These are phyloP conservation scores for Seriola quinqueradiata DNA, from an alignment of 2,113 vertebrate genomes.

Conservation along the genomic window DNA sequence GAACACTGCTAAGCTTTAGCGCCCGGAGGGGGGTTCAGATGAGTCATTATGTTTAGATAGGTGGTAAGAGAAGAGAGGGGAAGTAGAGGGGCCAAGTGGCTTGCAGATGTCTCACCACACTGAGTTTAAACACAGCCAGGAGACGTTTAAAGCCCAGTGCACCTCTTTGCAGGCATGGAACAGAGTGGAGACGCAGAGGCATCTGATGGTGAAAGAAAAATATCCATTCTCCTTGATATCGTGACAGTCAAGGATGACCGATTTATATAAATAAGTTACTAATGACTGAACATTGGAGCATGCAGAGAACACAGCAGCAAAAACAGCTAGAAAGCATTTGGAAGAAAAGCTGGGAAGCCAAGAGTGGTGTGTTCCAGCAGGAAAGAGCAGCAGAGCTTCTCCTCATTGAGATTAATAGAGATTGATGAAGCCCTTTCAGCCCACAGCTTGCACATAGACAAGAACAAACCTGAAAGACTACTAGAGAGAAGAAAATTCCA, in stretches of 20 bases:
- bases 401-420: constrained; percentile 42
- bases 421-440: constrained; percentile 30
- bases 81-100: constrained; percentile 59
- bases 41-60: constrained; percentile 64
- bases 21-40: constrained; percentile 44
- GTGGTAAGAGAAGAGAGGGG: constrained; percentile 48
- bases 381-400: constrained; percentile 55
- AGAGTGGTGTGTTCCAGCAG: constrained; percentile 44
- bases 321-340: constrained; percentile 31
- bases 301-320: constrained; percentile 32
- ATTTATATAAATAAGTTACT: neutral
- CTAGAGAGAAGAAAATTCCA: constrained; percentile 32
- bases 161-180: constrained; percentile 37
- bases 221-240: constrained; percentile 13
- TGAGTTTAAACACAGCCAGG: constrained; percentile 56
- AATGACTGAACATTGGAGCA: constrained; percentile 30
- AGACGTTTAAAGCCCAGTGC: constrained; percentile 47
- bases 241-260: constrained; percentile 26
- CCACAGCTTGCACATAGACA: constrained; percentile 11
- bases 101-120: constrained; percentile 48
- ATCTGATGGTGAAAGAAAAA: constrained; percentile 38
- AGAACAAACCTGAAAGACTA: constrained; percentile 11
- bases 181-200: constrained; percentile 30
- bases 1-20: constrained; percentile 52
- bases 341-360: constrained; percentile 31